Percentiles rank a stretch among this genome's conserved stretches.
These are phyloP conservation scores for Drosophila nigrodunni DNA, from an alignment of 1,140 invertebrate genomes.

Conservation along the genomic window DNA sequence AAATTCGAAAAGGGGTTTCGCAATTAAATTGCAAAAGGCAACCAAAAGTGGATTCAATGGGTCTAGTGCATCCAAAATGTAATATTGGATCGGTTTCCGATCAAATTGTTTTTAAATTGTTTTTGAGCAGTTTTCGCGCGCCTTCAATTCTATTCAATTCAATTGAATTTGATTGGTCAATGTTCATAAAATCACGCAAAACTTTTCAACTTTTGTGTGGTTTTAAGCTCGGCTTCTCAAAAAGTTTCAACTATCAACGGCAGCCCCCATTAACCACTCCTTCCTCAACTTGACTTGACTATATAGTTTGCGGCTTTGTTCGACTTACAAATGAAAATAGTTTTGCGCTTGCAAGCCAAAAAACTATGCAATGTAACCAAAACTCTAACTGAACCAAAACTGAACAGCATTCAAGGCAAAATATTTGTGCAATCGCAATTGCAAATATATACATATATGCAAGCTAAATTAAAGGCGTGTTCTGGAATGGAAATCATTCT, in stretches of 20 bases:
- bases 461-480: constrained; percentile 53
- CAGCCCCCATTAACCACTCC: constrained; percentile 8
- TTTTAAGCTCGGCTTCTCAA: constrained; percentile 56
- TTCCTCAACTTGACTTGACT: constrained; percentile 16
- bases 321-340: constrained; percentile 78
- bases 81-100: constrained; percentile 35
- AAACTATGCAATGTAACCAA: constrained; percentile 21
- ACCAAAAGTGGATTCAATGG: constrained; percentile 28
- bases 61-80: constrained; percentile 27
- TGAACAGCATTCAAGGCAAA: constrained; percentile 47
- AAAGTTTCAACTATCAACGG: constrained; percentile 66
- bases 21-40: constrained; percentile 63
- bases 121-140: constrained; percentile 42
- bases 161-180: constrained; percentile 74
- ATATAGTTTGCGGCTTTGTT: constrained; percentile 70
- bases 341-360: constrained; percentile 52
- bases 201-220: constrained; percentile 76
- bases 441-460: constrained; percentile 39
- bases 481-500: background rate
- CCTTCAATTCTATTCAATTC: constrained; percentile 57
- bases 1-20: constrained; percentile 24
- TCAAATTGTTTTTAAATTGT: constrained; percentile 78
- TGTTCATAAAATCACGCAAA: constrained; percentile 72
- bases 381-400: constrained; percentile 22
- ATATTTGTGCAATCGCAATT: constrained; percentile 53